phyloP scores from a whole-genome alignment of 2,797 vertebrate species.

The Sciurus carolinensis region DNA sequence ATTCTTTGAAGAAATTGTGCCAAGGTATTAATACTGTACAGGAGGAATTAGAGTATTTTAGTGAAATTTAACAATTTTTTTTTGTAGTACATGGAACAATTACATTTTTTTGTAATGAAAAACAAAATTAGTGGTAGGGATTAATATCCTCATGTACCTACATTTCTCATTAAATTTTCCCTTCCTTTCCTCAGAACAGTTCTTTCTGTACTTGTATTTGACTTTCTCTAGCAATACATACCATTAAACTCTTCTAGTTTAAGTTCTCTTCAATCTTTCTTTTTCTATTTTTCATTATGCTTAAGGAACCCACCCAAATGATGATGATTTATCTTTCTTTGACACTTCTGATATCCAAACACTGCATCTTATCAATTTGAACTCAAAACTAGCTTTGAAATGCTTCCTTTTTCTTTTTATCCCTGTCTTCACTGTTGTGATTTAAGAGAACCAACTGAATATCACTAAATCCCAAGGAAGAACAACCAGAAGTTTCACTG shows the following conservation, averaged over 20 bases:
- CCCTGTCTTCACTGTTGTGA: neutral
- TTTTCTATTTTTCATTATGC: neutral
- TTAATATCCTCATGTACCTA: neutral
- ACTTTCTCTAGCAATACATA: neutral
- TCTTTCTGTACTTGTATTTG: neutral
- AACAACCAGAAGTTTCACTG: neutral
- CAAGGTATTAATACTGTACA: neutral
- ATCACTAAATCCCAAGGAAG: neutral
- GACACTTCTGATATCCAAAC: neutral
- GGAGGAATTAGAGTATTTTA: neutral
- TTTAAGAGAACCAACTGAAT: neutral
- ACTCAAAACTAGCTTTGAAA: neutral
- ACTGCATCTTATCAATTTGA: neutral
- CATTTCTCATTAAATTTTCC: neutral
- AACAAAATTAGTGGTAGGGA: neutral
- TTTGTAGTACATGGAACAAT: neutral
- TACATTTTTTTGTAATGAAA: conserved; percentile 13
- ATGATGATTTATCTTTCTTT: neutral
- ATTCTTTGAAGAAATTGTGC: neutral
- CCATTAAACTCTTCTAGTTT: neutral
- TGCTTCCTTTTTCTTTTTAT: neutral
- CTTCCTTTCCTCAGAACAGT: neutral
- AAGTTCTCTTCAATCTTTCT: neutral
- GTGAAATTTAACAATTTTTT: neutral
- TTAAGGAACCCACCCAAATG: neutral